Base-by-base conservation (phyloP, 2,113 vertebrate genomes). In the Gulo gulo region DNA sequence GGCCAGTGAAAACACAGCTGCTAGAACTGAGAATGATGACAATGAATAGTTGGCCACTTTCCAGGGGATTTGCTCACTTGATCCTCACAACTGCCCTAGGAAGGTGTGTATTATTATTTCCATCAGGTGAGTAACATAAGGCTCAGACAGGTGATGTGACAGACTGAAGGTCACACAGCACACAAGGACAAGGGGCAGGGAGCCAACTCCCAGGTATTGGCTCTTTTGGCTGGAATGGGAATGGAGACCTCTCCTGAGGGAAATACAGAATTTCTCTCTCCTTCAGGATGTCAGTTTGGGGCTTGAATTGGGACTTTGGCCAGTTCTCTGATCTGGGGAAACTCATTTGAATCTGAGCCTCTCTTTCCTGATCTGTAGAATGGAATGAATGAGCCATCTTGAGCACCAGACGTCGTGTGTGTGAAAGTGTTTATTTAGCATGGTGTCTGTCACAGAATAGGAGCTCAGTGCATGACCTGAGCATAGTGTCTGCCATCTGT, bases 341-440 rank as follows among this genome's bases (percentile, higher is more conserved):
- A 18, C 20, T n/a, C 87, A 67, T 26, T 15, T 67, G 24, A 31
- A 39, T 42, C 45, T 36, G 23, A 71, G 34, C 65, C 85, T n/a
- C 9, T n/a, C 1, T 12, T 65, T 76, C 10, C 39, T 47, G 7
- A 14, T 52, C 45, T 67, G 45, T 10, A 39, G 45, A 50, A 29
- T 9, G 42, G 15, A 65, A 65, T 31, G n/a, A 63, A 50, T 9
- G 10, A 21, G 10, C 15, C 15, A 1, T 39, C 59, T n/a, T 0
- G 6, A 39, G 76, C 24, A 55, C 24, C 0, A 11, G 61, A 42
- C 23, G 42, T 5, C 4, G 21, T 1, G 1, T 1, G 0, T 4
- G 16, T 9, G 26, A 21, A 78, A 39, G 76, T 3, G 34, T 36
- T 39, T 16, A 34, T 36, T 14, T 23, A 23, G 24, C 45, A 52